These are phyloP conservation scores for Galeopsomyia nigrocyanea DNA, from an alignment of 2,888 invertebrate genomes.

Conservation along the genomic window DNA sequence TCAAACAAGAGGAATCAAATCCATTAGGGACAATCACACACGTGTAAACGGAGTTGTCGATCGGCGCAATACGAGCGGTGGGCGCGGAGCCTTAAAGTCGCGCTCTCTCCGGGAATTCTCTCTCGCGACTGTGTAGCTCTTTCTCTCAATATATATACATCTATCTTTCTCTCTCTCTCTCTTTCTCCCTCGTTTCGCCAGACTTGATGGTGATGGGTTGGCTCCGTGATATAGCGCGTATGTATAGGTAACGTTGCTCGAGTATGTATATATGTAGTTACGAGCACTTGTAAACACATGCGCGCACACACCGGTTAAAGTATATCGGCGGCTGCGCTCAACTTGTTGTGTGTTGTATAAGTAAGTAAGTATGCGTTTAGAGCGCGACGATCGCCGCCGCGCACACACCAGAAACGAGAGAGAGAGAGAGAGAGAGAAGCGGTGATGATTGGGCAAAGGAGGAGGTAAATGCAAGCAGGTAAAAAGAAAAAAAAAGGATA, in stretches of 20 bases:
- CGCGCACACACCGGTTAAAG: background rate
- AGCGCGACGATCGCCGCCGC: constrained; percentile 21
- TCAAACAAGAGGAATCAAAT: no score
- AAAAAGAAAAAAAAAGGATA: background rate
- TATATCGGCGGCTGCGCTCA: background rate
- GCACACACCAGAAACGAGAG: constrained; percentile 4
- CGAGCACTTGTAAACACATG: constrained; percentile 49
- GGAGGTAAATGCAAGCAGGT: constrained; percentile 15
- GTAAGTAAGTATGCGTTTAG: constrained; percentile 22
- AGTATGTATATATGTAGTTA: constrained; percentile 57
- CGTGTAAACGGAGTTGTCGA: background rate
- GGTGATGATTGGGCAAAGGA: constrained; percentile 22
- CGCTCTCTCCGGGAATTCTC: no score
- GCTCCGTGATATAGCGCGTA: background rate
- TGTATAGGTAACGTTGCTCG: constrained; percentile 56
- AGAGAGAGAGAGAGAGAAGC: constrained; percentile 25
- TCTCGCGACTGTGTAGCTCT: background rate
- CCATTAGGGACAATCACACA: no score
- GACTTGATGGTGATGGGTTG: no score
- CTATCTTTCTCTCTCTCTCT: background rate
- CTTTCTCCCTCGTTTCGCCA: background rate
- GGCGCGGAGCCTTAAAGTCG: no score
- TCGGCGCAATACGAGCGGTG: background rate
- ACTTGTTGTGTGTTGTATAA: constrained; percentile 3
- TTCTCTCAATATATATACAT: background rate